Base-by-base conservation (phyloP, 2,888 invertebrate genomes). In the Lasioglossum leucozonium region DNA sequence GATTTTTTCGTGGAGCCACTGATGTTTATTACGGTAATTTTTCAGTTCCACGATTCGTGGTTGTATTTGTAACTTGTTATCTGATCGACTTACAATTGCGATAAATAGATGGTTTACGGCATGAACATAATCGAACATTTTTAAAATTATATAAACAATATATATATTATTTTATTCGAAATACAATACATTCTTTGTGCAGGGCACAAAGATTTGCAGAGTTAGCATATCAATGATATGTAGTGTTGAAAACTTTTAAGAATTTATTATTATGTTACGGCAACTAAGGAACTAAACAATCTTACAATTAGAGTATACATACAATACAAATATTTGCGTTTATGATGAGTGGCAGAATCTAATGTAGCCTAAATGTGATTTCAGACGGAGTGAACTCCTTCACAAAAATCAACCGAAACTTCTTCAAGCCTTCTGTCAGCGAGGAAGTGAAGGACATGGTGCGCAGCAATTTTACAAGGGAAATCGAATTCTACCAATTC, bases 401-500 rank as follows among this genome's bases (percentile, higher is more conserved):
- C 93, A 97, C 97, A 91, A 97, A 97, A 88, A 98, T 98, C 93
- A 98, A 98, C 95, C 96, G 97, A 88, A 98, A 98, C 95, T 96
- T 97, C 76, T 98, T 98, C 95, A 98, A 98, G 93, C 98, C 98
- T 0, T 97, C 98, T 0, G 98, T 98, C 4, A 97, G 97, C 73
- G 98, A 98, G 92, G 97, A 97, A 90, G 97, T 98, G 4, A 98
- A 98, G 94, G 97, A 98, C 74, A 97, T 98, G 77, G 98, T 98
- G 8, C 96, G 98, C 88, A 96, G 96, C 62, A 98, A 98, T 95
- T 98, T 98, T 94, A 98, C 98, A 0, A 96, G 97, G 80, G 98
- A 98, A 95, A 98, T 98, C 18, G 98, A 98, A 93, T 98, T 98
- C 95, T 98, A 98, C 95, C 97, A 98, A 93, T 98, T 98, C 94